Conservation (phyloP, 2,113 vertebrate species). For the Anhinga anhinga region DNA sequence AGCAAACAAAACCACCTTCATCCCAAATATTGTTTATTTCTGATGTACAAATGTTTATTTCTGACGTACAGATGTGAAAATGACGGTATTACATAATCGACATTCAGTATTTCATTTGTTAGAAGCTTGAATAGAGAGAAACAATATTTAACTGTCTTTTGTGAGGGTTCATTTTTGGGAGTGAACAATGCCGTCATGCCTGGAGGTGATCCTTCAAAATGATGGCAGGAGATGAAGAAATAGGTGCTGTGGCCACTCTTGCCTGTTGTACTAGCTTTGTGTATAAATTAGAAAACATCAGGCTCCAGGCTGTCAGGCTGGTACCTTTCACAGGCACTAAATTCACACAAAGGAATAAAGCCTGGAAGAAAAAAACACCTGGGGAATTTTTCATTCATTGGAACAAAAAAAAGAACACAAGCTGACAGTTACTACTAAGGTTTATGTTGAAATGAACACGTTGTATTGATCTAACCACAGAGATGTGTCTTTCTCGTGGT, state of each 20-base stretch:
- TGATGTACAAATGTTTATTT: background rate
- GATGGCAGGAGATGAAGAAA: conserved; percentile 19
- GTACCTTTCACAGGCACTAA: conserved; percentile 12
- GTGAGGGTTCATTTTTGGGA: background rate
- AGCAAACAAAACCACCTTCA: background rate
- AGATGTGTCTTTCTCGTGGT: background rate
- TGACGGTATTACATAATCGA: background rate
- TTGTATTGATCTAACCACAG: background rate
- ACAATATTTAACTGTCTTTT: background rate
- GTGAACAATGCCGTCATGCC: background rate
- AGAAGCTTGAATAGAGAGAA: background rate
- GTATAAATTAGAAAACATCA: conserved; percentile 35
- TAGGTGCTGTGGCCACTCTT: background rate
- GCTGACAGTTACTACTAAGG: background rate
- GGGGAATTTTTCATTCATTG: background rate
- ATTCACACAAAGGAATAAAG: conserved; percentile 25
- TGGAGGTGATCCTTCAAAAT: conserved; percentile 22
- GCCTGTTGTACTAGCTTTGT: conserved; percentile 1
- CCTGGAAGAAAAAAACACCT: background rate
- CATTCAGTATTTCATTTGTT: background rate
- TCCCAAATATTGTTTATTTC: background rate
- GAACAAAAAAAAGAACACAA: background rate
- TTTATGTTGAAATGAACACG: background rate
- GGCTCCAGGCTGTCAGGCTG: background rate
- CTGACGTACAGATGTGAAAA: background rate